Conservation (phyloP, 2,113 vertebrate species). For the Brachypteracias leptosomus region DNA sequence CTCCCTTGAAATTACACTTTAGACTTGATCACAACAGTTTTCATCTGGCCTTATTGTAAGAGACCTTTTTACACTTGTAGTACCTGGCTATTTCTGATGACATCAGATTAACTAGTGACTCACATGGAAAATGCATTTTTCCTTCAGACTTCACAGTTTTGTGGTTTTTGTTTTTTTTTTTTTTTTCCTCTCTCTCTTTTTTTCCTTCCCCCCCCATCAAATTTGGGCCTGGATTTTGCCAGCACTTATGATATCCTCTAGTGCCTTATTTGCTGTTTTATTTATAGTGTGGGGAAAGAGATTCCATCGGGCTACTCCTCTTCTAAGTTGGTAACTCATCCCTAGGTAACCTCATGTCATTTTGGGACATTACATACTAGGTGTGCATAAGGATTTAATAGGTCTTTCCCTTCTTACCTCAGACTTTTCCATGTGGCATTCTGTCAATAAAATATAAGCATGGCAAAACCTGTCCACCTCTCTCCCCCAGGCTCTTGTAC, state of each 20-base stretch:
- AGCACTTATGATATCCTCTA: background rate
- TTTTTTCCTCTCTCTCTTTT: no score
- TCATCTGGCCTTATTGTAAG: background rate
- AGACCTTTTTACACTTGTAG: background rate
- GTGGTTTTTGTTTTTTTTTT: rapidly evolving
- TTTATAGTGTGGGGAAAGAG: background rate
- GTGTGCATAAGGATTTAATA: background rate
- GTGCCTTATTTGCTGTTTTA: background rate
- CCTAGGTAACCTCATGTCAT: background rate
- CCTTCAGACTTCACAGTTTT: background rate
- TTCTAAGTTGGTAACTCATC: background rate
- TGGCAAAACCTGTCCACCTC: background rate
- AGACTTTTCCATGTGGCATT: background rate
- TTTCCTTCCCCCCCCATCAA: rapidly evolving
- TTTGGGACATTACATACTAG: background rate
- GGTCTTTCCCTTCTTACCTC: background rate
- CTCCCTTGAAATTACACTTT: background rate
- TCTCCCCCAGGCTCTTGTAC: background rate
- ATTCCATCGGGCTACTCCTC: background rate
- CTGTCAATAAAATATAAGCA: background rate
- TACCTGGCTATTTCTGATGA: background rate
- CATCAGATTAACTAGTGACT: background rate
- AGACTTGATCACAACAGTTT: background rate
- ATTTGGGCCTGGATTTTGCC: background rate
- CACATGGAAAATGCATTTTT: background rate